Evolutionary conservation across 2,888 invertebrate genomes (phyloP).

Genomic region (Periphyllus acericola): DNA sequence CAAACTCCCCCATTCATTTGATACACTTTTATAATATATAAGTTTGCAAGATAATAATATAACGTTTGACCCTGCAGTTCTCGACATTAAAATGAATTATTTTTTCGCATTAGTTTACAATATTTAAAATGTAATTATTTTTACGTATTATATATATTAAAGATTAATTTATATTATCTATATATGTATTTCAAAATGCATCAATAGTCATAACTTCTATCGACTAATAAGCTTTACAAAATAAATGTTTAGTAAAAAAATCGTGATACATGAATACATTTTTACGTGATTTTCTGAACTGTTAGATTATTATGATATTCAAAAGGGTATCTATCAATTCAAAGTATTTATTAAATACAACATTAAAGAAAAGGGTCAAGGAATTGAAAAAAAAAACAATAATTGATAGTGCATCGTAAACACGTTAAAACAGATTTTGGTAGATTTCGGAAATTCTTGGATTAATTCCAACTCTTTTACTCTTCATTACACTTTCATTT

Average conservation of each 20-base stretch:
- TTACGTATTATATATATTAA: too few species aligned
- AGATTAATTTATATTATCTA: too few species aligned
- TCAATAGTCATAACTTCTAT: too few species aligned
- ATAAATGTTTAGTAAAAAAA: too few species aligned
- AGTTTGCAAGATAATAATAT: background rate
- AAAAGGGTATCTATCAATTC: too few species aligned
- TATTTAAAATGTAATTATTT: background rate
- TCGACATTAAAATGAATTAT: background rate
- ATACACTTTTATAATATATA: background rate
- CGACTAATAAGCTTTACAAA: too few species aligned
- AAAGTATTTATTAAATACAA: background rate
- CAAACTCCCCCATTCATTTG: background rate
- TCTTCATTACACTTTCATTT: background rate
- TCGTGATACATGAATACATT: too few species aligned
- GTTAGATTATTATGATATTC: too few species aligned
- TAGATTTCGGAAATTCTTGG: conserved; percentile 11
- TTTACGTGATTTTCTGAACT: too few species aligned
- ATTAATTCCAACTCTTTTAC: conserved; percentile 22
- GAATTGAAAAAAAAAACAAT: background rate
- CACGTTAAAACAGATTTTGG: conserved; percentile 19
- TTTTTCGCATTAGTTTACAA: background rate
- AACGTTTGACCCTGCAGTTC: background rate
- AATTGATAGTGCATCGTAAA: conserved; percentile 39
- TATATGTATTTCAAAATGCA: too few species aligned
- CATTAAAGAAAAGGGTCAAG: background rate